Evolutionary conservation across 2,797 vertebrate species (phyloP), one percentile per base, ranked within the genome.

Genomic region (Tadarida brasiliensis): DNA sequence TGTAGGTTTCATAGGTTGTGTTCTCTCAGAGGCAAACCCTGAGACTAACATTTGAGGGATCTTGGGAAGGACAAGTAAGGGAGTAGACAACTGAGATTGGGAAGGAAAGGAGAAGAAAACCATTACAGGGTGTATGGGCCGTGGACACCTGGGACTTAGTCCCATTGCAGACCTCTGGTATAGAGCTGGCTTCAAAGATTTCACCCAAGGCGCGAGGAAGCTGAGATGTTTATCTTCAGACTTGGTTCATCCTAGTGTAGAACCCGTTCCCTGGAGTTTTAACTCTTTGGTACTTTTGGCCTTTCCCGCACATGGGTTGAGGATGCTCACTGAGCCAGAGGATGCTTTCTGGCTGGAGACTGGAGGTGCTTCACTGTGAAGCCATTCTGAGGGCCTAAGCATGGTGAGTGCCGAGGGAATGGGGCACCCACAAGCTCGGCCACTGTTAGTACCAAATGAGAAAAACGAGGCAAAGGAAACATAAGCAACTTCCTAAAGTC

Each of bases 21-120:
- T 89, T 84, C 51, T 49, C 49, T 90, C 47, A 67, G 74, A 94
- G n/a, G 47, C 7, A 54, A 90, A 95, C 70, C 14, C 61, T 47
- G 30, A 81, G 54, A 51, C 24, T n/a, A 87, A 16, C 20, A 17
- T 84, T 71, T 70, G 14, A 67, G 10, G 15, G 9, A 26, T 26
- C 11, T 77, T 3, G 19, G 49, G 39, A 47, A 81, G 84, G 7
- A 61, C 24, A 59, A 3, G 19, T 11, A 47, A 85, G 68, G 39
- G 49, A 35, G 8, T 19, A 5, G 35, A 56, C 10, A 33, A 17
- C 1, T 11, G 65, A 70, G 9, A 73, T 0, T 0, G 35, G 11
- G 10, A 44, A n/a, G 20, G 4, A 44, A 71, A 54, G 3, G 44
- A 44, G 6, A 80, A 68, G 54, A 78, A 89, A n/a, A 26, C 17